These are phyloP conservation scores for Apodemus sylvaticus DNA, from an alignment of 2,113 vertebrate genomes.

Conservation along the genomic window DNA sequence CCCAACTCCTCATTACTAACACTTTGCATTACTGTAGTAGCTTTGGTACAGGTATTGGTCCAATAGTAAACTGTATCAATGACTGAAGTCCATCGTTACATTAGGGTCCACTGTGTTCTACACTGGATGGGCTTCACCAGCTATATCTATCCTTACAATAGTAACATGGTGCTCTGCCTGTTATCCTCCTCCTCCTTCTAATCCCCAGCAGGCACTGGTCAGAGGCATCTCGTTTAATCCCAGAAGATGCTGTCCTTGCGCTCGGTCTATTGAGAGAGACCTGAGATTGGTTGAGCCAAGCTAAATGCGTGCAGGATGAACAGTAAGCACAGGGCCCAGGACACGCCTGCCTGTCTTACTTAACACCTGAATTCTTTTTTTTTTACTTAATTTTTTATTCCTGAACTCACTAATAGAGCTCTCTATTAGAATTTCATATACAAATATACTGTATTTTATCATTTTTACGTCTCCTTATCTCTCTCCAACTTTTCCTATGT, in stretches of 20 bases:
- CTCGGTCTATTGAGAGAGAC: not conserved
- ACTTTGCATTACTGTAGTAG: not conserved
- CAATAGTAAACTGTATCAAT: not conserved
- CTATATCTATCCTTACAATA: not conserved
- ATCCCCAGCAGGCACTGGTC: not conserved
- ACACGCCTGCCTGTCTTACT: not conserved
- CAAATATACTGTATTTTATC: not conserved
- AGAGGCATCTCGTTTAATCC: not conserved
- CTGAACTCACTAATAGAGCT: not conserved
- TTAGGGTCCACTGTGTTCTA: not conserved
- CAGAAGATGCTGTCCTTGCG: not conserved
- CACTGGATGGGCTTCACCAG: not conserved
- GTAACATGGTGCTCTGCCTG: not conserved
- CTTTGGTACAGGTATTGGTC: not conserved
- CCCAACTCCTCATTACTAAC: not conserved
- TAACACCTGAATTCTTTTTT: not conserved
- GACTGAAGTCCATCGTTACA: not conserved
- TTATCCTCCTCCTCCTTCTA: not conserved
- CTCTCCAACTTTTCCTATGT: not conserved
- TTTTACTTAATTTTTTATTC: not conserved
- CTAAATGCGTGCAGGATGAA: not conserved
- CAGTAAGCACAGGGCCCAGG: not conserved
- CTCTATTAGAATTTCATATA: not conserved
- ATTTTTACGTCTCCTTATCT: not conserved
- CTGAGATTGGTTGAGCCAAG: not conserved